A percentile compares a stretch with the other conserved stretches of the same genome.
Evolutionary conservation across 1,140 invertebrate species (phyloP).

Genomic region (Eumeta japonica): DNA sequence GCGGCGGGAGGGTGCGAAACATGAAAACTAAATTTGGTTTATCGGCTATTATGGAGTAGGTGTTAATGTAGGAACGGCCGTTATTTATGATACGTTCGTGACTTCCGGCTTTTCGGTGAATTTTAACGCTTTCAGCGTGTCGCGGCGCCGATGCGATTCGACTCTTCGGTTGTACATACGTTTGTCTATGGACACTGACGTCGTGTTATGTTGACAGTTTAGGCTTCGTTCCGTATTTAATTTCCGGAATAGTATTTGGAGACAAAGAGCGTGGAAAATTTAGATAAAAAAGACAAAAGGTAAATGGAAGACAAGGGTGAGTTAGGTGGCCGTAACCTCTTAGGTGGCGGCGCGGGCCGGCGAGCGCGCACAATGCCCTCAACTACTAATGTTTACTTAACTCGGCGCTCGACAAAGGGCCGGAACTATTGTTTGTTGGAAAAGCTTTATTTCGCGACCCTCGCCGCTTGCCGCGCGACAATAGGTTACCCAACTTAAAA

Average conservation of each 20-base stretch:
- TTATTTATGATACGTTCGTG: conserved; percentile 50
- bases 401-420: conserved; percentile 48
- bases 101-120: conserved; percentile 37
- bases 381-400: conserved; percentile 55
- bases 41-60: conserved; percentile 57
- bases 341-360: conserved; percentile 23
- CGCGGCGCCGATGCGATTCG: too few relatives aligned
- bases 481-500: conserved; percentile 58
- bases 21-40: conserved; percentile 59
- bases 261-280: too few relatives aligned
- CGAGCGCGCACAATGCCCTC: conserved; percentile 30
- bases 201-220: too few relatives aligned
- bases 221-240: too few relatives aligned
- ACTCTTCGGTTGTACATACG: too few relatives aligned
- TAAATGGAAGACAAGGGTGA: conserved; percentile 37
- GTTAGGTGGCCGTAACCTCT: conserved; percentile 40
- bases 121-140: conserved; percentile 23
- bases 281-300: conserved; percentile 48
- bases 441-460: conserved; percentile 56
- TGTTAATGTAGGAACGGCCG: conserved; percentile 51
- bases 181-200: too few relatives aligned
- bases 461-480: conserved; percentile 36
- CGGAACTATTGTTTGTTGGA: conserved; percentile 57
- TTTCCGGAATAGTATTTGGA: too few relatives aligned
- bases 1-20: conserved; percentile 47